Evolutionary conservation across 2,113 vertebrate species (phyloP), one percentile per base, ranked within the genome.

Genomic region (Ia io): DNA sequence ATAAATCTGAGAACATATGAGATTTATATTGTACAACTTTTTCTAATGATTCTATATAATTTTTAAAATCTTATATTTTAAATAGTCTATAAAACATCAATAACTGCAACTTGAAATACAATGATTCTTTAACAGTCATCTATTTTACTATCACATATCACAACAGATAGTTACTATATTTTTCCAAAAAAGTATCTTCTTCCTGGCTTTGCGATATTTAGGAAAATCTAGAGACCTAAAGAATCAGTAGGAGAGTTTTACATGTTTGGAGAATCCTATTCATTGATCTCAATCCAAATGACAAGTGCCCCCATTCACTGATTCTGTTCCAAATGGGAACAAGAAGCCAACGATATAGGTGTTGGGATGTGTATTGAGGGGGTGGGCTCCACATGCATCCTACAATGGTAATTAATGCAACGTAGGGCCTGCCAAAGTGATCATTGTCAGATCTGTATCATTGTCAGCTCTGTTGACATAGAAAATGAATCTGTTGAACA

Each of bases 1-100:
- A 35, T 97, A 98, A 98, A 96, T 80, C 95, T 95, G 73, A 78
- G 63, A 87, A 47, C 6, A n/a, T 3, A 1, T 95, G 23, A 86
- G 76, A 97, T 84, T 65, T 44, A 92, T 96, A 94, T 70, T 28
- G 14, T 14, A 96, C 59, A 97, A 95, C 74, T 96, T 49, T 63
- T 82, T 97, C 88, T 91, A 95, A 88, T 94, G 67, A 90, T 49
- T 92, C 32, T 49, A 25, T 51, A 49, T 5, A 74, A 88, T 90
- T 87, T 95, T 88, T 28, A 42, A 77, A 59, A 74, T 87, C 44
- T 92, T 76, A 85, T 79, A 85, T 91, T 95, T 95, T 94, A 92
- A 94, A n/a, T 87, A 91, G 71, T 90, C 63, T 65, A 83, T 28
- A 94, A 94, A 90, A 79, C 53, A 95, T 61, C 67, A 93, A 63